Percentiles rank a stretch among this genome's conserved stretches.
phyloP scores from a whole-genome alignment of 2,797 vertebrate genomes.

The Manis pentadactyla region DNA sequence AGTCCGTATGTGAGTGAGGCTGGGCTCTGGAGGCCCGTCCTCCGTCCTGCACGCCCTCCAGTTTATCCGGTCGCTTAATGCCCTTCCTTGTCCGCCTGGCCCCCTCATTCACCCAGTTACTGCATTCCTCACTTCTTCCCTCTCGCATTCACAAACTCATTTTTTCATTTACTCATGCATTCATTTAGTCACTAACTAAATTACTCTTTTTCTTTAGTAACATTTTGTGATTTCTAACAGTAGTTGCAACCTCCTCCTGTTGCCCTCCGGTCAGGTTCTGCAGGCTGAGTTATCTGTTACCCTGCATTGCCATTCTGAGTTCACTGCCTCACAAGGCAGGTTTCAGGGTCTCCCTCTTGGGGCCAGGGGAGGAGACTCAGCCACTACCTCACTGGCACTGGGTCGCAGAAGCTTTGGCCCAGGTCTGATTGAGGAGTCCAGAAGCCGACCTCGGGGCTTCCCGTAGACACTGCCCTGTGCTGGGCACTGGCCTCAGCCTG shows the following conservation, averaged over 20 bases:
- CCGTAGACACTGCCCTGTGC: background rate
- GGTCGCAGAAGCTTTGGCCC: background rate
- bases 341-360: background rate
- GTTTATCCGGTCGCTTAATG: background rate
- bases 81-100: background rate
- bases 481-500: background rate
- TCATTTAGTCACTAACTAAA: background rate
- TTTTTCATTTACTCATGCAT: background rate
- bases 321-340: background rate
- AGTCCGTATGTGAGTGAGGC: slow-evolving; percentile 90
- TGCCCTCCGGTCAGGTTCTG: background rate
- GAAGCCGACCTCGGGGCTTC: too few species aligned
- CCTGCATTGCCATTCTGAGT: background rate
- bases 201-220: background rate
- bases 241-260: too few species aligned
- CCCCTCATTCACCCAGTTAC: background rate
- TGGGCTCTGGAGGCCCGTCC: background rate
- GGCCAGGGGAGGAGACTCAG: background rate
- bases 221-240: background rate
- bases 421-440: background rate
- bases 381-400: background rate
- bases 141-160: background rate
- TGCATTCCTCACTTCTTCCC: background rate
- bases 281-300: background rate
- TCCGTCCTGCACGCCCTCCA: too few species aligned